Conservation (phyloP, 2,888 invertebrate genomes). For the Erebia palarica region DNA sequence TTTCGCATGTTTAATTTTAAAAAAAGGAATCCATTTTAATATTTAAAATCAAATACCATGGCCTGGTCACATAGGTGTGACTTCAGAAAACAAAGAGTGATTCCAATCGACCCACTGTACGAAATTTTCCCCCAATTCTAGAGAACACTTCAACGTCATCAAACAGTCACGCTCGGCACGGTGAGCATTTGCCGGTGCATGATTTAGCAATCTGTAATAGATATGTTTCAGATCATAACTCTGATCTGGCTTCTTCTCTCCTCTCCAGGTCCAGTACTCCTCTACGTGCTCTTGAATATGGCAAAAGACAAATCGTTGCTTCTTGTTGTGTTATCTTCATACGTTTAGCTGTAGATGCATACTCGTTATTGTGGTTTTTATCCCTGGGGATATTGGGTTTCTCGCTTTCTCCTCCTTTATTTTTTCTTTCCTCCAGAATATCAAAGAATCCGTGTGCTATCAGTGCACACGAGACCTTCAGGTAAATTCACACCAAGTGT, state of each 20-base stretch:
- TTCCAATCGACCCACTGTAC: conserved; percentile 77
- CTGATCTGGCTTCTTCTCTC: conserved; percentile 47
- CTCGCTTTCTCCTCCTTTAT: conserved; percentile 15
- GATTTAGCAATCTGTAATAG: conserved; percentile 79
- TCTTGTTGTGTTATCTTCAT: conserved; percentile 31
- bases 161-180: conserved; percentile 86
- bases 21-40: conserved; percentile 14
- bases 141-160: conserved; percentile 82
- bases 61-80: conserved; percentile 60
- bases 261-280: conserved; percentile 52
- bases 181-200: conserved; percentile 75
- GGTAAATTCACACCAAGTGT: conserved; percentile 30
- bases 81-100: conserved; percentile 52
- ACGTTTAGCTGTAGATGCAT: conserved; percentile 29
- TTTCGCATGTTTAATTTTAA: no score
- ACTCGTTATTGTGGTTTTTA: conserved; percentile 33
- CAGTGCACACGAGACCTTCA: conserved; percentile 33
- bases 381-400: conserved; percentile 36
- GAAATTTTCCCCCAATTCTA: conserved; percentile 79
- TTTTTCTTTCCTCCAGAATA: conserved; percentile 50
- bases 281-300: conserved; percentile 45
- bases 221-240: conserved; percentile 81
- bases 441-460: conserved; percentile 72
- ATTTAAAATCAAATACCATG: neutral
- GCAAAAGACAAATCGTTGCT: conserved; percentile 35